phyloP scores from a whole-genome alignment of 2,113 vertebrate genomes.

The Ramphastos sulfuratus region DNA sequence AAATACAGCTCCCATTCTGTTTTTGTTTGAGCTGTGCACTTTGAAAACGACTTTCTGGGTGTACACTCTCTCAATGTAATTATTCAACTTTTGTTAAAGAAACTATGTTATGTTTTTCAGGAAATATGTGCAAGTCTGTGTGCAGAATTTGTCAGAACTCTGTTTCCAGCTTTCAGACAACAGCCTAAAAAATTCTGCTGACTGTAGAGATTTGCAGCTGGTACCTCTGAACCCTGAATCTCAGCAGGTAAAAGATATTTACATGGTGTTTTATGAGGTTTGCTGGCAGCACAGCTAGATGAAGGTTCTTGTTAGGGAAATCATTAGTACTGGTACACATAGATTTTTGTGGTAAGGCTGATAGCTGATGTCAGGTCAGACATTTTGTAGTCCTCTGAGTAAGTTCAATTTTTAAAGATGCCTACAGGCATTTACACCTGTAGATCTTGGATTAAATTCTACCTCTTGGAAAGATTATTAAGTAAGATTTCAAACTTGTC shows the following conservation, averaged over 20 bases:
- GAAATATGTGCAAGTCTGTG: conserved; percentile 93
- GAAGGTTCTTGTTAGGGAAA: not conserved
- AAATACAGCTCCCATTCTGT: not conserved
- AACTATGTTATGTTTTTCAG: conserved; percentile 66
- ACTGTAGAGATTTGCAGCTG: conserved; percentile 74
- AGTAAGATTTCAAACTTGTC: not conserved
- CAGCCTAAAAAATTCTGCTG: conserved; percentile 75
- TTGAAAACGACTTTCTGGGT: not conserved
- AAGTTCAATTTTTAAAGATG: not conserved
- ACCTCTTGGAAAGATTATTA: not conserved
- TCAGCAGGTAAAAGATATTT: conserved; percentile 80
- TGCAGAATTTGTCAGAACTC: conserved; percentile 91
- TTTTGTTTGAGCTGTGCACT: not conserved
- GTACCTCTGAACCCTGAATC: conserved; percentile 79
- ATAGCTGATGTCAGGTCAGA: not conserved
- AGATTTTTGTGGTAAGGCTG: not conserved
- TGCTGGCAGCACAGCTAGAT: not conserved
- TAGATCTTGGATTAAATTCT: not conserved
- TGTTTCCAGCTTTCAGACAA: conserved; percentile 87
- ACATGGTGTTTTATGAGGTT: not conserved
- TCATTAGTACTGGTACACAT: not conserved
- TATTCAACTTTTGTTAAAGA: not conserved
- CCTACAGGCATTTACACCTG: not conserved
- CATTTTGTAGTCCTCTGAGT: not conserved
- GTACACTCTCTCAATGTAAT: not conserved